These are phyloP conservation scores for Falco concolor DNA, from an alignment of 2,797 vertebrate species.

Conservation along the genomic window DNA sequence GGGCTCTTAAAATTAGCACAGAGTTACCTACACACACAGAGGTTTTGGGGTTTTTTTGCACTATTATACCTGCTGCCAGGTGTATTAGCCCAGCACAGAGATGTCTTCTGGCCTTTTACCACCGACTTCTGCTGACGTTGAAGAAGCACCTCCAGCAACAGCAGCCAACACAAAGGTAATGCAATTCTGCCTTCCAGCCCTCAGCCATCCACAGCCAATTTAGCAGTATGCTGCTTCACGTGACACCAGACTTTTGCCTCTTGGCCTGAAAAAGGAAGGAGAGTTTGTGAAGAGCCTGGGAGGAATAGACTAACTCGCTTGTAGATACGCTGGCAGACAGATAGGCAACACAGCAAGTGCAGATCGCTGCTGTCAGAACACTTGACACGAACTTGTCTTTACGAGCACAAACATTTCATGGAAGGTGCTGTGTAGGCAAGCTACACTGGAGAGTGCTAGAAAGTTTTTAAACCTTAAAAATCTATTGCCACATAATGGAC, in stretches of 20 bases:
- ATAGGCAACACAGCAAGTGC: background rate
- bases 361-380: background rate
- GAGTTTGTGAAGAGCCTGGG: background rate
- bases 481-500: background rate
- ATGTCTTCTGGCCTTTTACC: background rate
- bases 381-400: background rate
- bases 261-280: background rate
- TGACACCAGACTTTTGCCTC: background rate
- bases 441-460: background rate
- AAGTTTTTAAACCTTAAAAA: background rate
- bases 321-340: background rate
- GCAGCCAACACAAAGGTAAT: background rate
- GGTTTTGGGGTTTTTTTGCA: accelerated
- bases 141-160: background rate
- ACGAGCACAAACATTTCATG: background rate
- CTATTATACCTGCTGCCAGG: background rate
- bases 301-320: background rate
- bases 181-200: background rate
- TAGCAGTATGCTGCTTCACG: background rate
- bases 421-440: background rate
- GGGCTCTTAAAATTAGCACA: background rate
- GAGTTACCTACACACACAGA: background rate
- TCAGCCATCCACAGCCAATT: background rate
- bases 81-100: background rate
- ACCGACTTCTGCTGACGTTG: background rate